Conservation (phyloP, 2,888 invertebrate species). For the Tetheella fluctuosa region DNA sequence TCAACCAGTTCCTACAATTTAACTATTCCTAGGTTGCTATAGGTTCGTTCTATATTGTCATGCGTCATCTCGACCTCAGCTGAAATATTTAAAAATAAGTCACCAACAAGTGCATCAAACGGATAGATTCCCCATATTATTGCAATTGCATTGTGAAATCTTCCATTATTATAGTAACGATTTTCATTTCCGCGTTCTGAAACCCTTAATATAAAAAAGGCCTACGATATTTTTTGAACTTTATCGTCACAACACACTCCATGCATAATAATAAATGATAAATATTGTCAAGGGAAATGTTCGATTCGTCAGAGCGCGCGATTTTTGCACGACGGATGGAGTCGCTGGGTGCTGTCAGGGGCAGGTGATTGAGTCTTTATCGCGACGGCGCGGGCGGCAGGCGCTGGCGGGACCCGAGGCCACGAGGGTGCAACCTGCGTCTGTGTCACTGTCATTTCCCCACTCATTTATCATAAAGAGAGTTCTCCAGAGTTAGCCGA, state of each 20-base stretch:
- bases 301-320: constrained; percentile 44
- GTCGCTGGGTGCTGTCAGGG: constrained; percentile 58
- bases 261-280: constrained; percentile 56
- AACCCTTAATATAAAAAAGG: constrained; percentile 20
- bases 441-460: constrained; percentile 58
- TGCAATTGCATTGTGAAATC: no score
- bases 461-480: constrained; percentile 61
- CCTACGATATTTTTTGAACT: constrained; percentile 26
- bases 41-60: no score
- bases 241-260: constrained; percentile 51
- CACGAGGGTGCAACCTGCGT: constrained; percentile 60
- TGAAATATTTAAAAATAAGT: no score
- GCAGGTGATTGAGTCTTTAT: constrained; percentile 76
- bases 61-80: no score
- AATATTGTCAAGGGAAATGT: constrained; percentile 55
- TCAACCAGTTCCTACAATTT: no score
- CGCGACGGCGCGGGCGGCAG: constrained; percentile 43
- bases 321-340: constrained; percentile 26
- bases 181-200: background rate
- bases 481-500: constrained; percentile 44
- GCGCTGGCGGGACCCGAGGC: background rate
- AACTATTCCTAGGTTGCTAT: no score
- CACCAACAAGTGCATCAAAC: no score
- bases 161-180: no score
- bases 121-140: no score